Base-by-base conservation (phyloP, 2,113 vertebrate genomes). In the Vulpes lagopus region DNA sequence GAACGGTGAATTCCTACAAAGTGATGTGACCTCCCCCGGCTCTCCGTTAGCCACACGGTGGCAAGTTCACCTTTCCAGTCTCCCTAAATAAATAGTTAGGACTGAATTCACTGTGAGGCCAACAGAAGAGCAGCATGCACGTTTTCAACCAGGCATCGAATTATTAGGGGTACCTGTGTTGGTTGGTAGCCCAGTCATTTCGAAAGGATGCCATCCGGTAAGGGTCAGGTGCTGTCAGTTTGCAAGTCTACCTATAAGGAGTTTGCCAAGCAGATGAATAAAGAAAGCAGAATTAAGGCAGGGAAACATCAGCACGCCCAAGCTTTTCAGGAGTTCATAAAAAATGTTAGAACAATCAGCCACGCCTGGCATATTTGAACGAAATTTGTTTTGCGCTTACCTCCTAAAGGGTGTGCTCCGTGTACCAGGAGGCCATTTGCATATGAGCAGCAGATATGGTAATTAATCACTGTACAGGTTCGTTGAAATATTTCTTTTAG, bases 181-280 rank as follows among this genome's bases (percentile, higher is more conserved):
- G 22, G 60, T 91, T 80, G 91, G 22, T 51, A 57, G 16, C 51
- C 65, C 49, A 86, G 27, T 49, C 14, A 73, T 91, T 86, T 49
- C 23, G 5, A 78, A 49, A 59, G 17, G 73, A 59, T 25, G 55
- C 81, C 57, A 59, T 60, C 8, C 49, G 65, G 30, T 60, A 38
- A 86, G 35, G 53, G 10, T 65, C 87, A 64, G 16, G 12, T 35
- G 35, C 23, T 59, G 81, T 81, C 74, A 27, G 30, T 38, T 43
- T 91, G 49, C 49, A 73, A 15, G 3, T 81, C 81, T 85, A 71
- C 55, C 86, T 78, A 11, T 43, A 43, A 80, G 69, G 65, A 74
- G 49, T 35, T 35, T 91, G 25, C 80, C 91, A 30, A 91, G 30
- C 25, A 87, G 82, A 74, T 94, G 67, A 96, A 87, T 91, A 94